Conservation (phyloP, 1,140 invertebrate genomes). For the Neodiprion lecontei region DNA sequence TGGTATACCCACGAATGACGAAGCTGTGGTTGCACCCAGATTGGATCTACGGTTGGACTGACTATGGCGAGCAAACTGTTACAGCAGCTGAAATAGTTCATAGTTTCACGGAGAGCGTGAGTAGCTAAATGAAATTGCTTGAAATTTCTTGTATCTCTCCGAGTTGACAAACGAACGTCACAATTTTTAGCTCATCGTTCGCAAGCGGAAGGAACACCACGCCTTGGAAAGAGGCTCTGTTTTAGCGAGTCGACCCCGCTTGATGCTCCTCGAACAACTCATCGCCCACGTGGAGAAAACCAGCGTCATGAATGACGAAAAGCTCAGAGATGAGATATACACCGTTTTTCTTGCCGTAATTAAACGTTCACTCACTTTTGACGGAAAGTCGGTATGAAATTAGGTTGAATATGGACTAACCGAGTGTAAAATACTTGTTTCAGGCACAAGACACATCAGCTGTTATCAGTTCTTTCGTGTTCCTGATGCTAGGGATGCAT, state of each 20-base stretch:
- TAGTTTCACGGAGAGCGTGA: conserved; percentile 65
- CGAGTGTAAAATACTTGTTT: conserved; percentile 41
- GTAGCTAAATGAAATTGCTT: conserved; percentile 28
- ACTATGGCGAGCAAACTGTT: conserved; percentile 56
- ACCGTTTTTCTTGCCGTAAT: conserved; percentile 56
- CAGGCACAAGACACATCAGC: conserved; percentile 77
- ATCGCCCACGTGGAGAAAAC: conserved; percentile 31
- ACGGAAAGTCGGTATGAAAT: neutral
- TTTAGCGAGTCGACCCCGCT: conserved; percentile 19
- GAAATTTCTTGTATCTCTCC: neutral
- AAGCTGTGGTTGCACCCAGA: conserved; percentile 69
- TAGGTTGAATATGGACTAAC: neutral
- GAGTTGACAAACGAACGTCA: neutral
- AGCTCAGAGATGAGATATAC: conserved; percentile 49
- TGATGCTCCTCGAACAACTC: conserved; percentile 33
- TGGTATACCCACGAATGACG: conserved; percentile 62
- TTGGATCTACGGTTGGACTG: conserved; percentile 62
- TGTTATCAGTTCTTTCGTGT: conserved; percentile 55
- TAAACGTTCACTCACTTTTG: neutral
- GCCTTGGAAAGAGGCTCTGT: conserved; percentile 21
- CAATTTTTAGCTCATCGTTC: conserved; percentile 49
- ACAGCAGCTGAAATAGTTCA: conserved; percentile 61
- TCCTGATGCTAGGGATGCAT: conserved; percentile 64
- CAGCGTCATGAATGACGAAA: conserved; percentile 41
- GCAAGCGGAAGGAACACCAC: conserved; percentile 57